Evolutionary conservation across 35 echinoderm and acorn worm genomes (phyloP).

Genomic region (Apostichopus californicus): DNA sequence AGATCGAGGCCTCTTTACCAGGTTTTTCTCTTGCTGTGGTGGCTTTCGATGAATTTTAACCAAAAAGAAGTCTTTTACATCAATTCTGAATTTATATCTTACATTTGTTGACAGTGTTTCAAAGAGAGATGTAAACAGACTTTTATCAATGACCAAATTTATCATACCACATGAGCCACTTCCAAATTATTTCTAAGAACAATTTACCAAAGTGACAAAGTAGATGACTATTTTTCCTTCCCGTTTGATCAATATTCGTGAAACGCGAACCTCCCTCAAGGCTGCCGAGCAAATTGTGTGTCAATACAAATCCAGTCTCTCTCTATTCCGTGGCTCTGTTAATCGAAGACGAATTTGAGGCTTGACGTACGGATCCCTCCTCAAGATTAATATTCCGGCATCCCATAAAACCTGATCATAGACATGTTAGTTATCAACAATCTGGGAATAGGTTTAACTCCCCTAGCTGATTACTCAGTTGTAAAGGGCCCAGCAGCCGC

Average conservation of each 20-base stretch:
- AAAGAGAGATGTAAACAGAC: conserved; percentile 24
- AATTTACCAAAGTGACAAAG: conserved; percentile 25
- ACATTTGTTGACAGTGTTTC: background rate
- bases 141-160: background rate
- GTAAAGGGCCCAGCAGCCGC: background rate
- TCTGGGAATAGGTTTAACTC: conserved; percentile 14
- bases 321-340: background rate
- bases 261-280: conserved; percentile 48
- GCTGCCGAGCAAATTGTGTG: conserved; percentile 37
- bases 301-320: conserved; percentile 12
- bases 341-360: conserved; percentile 20
- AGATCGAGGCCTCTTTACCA: background rate
- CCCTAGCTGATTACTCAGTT: background rate
- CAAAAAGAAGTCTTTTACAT: background rate
- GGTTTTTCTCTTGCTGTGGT: background rate
- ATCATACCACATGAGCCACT: conserved; percentile 3
- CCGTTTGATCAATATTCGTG: conserved; percentile 39
- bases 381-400: conserved; percentile 40
- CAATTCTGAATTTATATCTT: background rate
- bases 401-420: conserved; percentile 34
- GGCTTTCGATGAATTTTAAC: conserved; percentile 6
- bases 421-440: conserved; percentile 46
- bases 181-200: conserved; percentile 18
- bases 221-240: background rate
- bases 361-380: conserved; percentile 24